Evolutionary conservation across 2,888 invertebrate species (phyloP).

Genomic region (Aporophyla lueneburgensis): DNA sequence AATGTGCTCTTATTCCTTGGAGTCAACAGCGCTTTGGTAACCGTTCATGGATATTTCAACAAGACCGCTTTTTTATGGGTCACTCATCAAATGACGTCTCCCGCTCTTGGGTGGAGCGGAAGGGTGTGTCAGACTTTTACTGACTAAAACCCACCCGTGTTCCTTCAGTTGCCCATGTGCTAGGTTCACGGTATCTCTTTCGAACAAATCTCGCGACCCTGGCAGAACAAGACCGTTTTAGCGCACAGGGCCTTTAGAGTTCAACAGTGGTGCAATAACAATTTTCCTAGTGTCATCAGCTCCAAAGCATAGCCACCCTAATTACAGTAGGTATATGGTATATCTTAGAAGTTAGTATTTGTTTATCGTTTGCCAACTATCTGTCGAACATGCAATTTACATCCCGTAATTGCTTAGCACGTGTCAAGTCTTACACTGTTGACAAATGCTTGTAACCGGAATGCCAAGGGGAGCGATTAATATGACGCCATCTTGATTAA

Average conservation of each 20-base stretch:
- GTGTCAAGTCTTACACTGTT: not conserved
- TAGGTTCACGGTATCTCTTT: no score
- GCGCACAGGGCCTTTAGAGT: not conserved
- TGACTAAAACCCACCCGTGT: no score
- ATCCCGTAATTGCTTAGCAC: not conserved
- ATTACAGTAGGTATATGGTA: not conserved
- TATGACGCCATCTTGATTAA: not conserved
- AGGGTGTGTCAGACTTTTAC: no score
- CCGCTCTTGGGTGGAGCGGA: no score
- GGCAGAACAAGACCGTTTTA: no score
- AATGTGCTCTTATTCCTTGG: not conserved
- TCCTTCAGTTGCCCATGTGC: no score
- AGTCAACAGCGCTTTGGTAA: not conserved
- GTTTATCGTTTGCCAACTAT: not conserved
- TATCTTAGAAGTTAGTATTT: not conserved
- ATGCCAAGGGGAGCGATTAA: not conserved
- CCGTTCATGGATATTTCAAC: not conserved
- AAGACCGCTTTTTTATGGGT: no score
- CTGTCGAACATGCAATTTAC: not conserved
- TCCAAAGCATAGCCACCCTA: not conserved
- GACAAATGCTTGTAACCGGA: constrained; percentile 1
- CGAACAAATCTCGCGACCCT: no score
- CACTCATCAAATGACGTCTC: no score
- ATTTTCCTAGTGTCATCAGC: not conserved
- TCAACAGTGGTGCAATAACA: not conserved